Evolutionary conservation across 2,797 vertebrate species (phyloP).

Genomic region (Oryzias dopingdopingensis): DNA sequence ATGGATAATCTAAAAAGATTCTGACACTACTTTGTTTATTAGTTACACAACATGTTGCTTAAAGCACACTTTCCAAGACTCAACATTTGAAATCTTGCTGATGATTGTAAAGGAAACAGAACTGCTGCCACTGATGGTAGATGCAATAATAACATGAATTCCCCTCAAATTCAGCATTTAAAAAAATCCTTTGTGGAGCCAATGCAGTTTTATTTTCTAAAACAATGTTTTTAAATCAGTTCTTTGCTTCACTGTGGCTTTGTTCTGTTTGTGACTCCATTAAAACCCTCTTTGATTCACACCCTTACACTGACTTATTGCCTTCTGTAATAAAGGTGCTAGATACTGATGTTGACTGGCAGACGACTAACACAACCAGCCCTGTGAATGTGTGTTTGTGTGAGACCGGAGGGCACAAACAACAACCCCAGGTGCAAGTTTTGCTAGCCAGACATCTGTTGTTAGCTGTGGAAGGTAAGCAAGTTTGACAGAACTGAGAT

Average conservation of each 20-base stretch:
- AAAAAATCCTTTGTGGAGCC: neutral
- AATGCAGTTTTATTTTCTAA: neutral
- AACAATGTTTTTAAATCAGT: neutral
- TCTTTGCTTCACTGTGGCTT: slow-evolving; percentile 37
- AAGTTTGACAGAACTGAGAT: slow-evolving; percentile 77
- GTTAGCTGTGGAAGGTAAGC: slow-evolving; percentile 73
- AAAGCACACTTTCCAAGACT: no score
- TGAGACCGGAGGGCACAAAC: slow-evolving; percentile 68
- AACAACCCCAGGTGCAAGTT: slow-evolving; percentile 72
- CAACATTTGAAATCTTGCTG: no score
- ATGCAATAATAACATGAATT: no score
- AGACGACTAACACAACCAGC: slow-evolving; percentile 57
- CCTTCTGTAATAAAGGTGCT: slow-evolving; percentile 67
- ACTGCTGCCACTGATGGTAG: no score
- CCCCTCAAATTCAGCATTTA: no score
- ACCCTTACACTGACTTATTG: slow-evolving; percentile 58
- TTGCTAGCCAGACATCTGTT: slow-evolving; percentile 71
- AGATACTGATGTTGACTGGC: slow-evolving; percentile 71
- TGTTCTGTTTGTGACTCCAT: slow-evolving; percentile 50
- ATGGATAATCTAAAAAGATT: no score
- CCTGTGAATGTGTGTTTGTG: slow-evolving; percentile 25
- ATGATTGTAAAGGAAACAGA: no score
- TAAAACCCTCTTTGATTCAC: slow-evolving; percentile 54
- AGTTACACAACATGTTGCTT: no score
- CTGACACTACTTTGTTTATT: no score